Evolutionary conservation across 2,797 vertebrate genomes (phyloP), one percentile per base, ranked within the genome.

Genomic region (Uromys caudimaculatus): DNA sequence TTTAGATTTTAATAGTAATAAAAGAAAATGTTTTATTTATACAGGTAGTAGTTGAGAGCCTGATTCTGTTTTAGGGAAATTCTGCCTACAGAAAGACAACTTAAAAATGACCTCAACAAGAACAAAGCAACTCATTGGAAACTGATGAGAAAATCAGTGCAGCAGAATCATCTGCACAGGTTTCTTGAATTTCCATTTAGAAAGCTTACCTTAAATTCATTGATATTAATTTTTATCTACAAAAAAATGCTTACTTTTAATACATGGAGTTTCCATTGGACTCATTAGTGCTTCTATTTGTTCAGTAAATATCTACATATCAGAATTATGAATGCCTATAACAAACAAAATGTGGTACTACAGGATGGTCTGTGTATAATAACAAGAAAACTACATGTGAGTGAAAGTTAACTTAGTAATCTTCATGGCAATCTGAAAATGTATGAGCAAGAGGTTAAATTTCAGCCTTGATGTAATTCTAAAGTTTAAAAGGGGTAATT

Each of bases 31-130:
- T 13, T 64, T 93, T 90, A 11, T 84, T 83, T 88, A 67, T 85
- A 11, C 6, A 77, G 16, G 23, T 81, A 54, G 6, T 60, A 82
- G 4, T 69, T 93, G 41, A 81, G 41, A 90, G 76, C 11, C 21
- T 87, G 38, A 23, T 64, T 87, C 27, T 56, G 0, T 90, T 88
- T 85, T 75, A 86, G n/a, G 8, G 73, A 96, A 94, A 92, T 73
- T 73, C 8, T 86, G 3, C n/a, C n/a, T 56, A 6, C 79, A 92
- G 76, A 92, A 90, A 71, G 29, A 83, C 23, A 44, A 6, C 35
- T 93, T 71, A 56, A 88, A 89, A 32, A 47, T 64, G 82, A 90
- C 1, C 3, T 82, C 75, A 94, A 14, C 1, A 47, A 81, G 21
- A 96, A 56, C 16, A 93, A 92, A 93, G 3, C 21, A 90, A 81